Percentiles rank a stretch among this genome's conserved stretches.
phyloP scores from a whole-genome alignment of 2,113 vertebrate species.

The Chrysemys picta region DNA sequence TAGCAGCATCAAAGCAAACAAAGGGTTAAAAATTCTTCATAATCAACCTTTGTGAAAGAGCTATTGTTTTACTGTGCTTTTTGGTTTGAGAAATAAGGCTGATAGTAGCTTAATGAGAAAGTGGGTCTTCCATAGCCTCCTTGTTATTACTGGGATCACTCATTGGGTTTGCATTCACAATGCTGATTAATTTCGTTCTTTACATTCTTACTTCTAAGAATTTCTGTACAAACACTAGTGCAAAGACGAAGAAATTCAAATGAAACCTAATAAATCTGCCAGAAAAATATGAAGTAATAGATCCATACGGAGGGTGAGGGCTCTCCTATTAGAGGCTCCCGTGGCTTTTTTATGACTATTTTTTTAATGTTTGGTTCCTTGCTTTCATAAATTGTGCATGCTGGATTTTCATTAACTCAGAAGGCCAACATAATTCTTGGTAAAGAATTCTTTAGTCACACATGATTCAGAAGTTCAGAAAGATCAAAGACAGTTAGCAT shows the following conservation, averaged over 20 bases:
- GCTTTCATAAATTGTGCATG: slow-evolving; percentile 76
- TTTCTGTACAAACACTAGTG: slow-evolving; percentile 38
- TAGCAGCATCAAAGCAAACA: background rate
- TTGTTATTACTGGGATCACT: background rate
- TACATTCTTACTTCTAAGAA: slow-evolving; percentile 30
- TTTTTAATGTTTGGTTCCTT: slow-evolving; percentile 59
- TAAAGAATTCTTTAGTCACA: slow-evolving; percentile 75
- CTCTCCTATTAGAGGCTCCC: slow-evolving; percentile 64
- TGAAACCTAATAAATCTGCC: slow-evolving; percentile 74
- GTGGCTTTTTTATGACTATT: slow-evolving; percentile 60
- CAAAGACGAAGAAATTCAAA: slow-evolving; percentile 42
- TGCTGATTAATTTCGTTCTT: background rate
- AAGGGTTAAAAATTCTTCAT: background rate
- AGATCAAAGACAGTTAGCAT: slow-evolving; percentile 70
- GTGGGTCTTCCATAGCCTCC: background rate
- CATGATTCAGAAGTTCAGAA: slow-evolving; percentile 71
- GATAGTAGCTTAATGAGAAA: slow-evolving; percentile 4
- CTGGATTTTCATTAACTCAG: slow-evolving; percentile 78
- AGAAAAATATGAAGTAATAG: slow-evolving; percentile 52
- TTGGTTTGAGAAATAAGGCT: background rate
- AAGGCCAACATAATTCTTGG: slow-evolving; percentile 77
- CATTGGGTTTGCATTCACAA: slow-evolving; percentile 20
- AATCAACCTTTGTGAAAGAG: background rate
- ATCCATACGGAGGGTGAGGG: slow-evolving; percentile 44
- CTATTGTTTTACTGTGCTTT: background rate